A percentile compares a stretch with the other conserved stretches of the same genome.
Conservation (phyloP, 2,888 invertebrate genomes). For the Formica aserva region DNA sequence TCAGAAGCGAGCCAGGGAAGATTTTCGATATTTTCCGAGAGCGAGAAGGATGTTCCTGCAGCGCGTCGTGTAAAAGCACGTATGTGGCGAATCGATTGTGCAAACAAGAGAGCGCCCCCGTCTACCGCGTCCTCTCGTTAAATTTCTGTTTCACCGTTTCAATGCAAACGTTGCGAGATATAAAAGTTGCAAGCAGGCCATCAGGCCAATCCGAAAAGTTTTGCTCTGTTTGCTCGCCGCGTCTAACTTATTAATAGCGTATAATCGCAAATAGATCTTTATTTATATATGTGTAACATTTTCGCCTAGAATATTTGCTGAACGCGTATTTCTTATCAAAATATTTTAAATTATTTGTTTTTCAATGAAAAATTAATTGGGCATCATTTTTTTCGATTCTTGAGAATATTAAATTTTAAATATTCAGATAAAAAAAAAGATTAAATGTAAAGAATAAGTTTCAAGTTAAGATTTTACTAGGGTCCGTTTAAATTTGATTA, state of each 20-base stretch:
- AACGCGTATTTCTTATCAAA: background rate
- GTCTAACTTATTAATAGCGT: conserved; percentile 51
- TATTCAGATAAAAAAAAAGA: background rate
- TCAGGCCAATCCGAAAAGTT: conserved; percentile 60
- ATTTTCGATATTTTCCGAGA: conserved; percentile 64
- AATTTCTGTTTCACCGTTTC: conserved; percentile 73
- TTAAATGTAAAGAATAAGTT: background rate
- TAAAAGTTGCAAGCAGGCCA: conserved; percentile 68
- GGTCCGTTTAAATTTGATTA: background rate
- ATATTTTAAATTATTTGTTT: background rate
- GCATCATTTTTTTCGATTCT: background rate
- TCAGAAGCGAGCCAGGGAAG: conserved; percentile 43
- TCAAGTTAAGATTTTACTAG: background rate
- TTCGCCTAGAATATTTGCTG: background rate
- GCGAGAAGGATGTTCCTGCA: conserved; percentile 58
- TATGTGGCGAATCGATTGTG: conserved; percentile 78
- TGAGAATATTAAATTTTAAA: background rate
- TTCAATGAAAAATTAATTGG: background rate
- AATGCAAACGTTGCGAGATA: conserved; percentile 65
- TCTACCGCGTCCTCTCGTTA: conserved; percentile 73
- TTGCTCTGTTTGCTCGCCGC: conserved; percentile 38
- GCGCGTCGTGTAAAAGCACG: conserved; percentile 72
- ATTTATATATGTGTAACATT: conserved; percentile 15
- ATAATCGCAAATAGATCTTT: conserved; percentile 6
- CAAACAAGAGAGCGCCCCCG: conserved; percentile 76